Evolutionary conservation across 1,140 invertebrate species (phyloP), one percentile per base, ranked within the genome.

Genomic region (Mactra quadrangularis): DNA sequence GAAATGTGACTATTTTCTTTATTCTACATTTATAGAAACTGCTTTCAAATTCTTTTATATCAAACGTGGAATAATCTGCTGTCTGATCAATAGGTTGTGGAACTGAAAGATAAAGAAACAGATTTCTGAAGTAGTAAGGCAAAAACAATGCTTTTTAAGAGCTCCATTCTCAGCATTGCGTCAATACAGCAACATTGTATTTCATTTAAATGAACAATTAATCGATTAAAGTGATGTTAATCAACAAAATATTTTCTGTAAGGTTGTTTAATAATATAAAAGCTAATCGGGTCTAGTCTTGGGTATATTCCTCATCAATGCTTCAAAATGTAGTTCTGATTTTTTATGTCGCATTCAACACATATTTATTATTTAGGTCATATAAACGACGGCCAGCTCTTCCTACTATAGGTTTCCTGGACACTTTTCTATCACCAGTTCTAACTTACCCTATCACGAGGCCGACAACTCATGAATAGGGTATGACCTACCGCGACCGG

Each of bases 31-130:
- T 33, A 31, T 62, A 62, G 33, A 62, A 62, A n/a, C 59, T 64
- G 35, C 60, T 64, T 25, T 64, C 60, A 22, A 64, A 64, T 45
- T 41, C 33, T 64, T 45, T 64, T 22, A 64, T 64, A 45, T 64
- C 60, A 64, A 64, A 64, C 3, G 38, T 35, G n/a, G 60, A 64
- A 64, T 64, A 64, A 45, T 64, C 60, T 9, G 60, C 33, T 13
- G 60, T 45, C 35, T 64, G 60, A n/a, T 64, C 60, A 45, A 64
- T 64, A 19, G 60, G 60, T 45, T 38, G 4, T 19, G 60, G 60
- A 41, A 45, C 60, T 64, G 35, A 45, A 64, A 64, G 3, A 27
- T 25, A 11, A 53, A 9, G 17, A 47, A 47, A 47, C 17, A 17
- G 17, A 9, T 9, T 17, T 47, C 41, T 17, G 17, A 7, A 47